phyloP scores from a whole-genome alignment of 2,888 invertebrate species.

The Miltochrista miniata region DNA sequence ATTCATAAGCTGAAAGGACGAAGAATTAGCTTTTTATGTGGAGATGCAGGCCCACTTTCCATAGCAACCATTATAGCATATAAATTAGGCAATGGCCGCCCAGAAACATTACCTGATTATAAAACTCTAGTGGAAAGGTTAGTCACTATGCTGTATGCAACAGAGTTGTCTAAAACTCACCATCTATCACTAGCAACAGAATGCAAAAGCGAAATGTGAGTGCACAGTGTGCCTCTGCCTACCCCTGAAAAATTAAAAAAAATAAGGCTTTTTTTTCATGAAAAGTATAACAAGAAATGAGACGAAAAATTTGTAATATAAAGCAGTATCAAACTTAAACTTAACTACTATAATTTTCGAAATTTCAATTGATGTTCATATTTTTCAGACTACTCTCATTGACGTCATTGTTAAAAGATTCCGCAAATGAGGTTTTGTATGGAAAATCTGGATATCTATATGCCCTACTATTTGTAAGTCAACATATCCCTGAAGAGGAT shows the following conservation, averaged over 20 bases:
- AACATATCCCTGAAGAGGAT: conserved; percentile 82
- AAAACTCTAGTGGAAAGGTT: conserved; percentile 80
- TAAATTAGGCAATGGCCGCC: conserved; percentile 69
- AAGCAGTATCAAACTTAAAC: too few species aligned
- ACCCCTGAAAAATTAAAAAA: too few species aligned
- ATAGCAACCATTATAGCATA: conserved; percentile 87
- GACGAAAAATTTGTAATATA: too few species aligned
- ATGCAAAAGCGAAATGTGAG: too few species aligned
- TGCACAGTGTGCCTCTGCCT: too few species aligned
- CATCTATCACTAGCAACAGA: too few species aligned
- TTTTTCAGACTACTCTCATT: conserved; percentile 83
- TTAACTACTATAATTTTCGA: too few species aligned
- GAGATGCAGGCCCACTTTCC: conserved; percentile 91
- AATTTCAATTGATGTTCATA: too few species aligned
- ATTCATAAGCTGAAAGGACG: conserved; percentile 58
- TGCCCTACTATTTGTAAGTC: conserved; percentile 89
- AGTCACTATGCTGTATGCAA: neutral
- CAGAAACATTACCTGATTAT: conserved; percentile 72
- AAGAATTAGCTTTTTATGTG: conserved; percentile 88
- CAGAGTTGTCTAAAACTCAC: too few species aligned
- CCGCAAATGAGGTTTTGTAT: conserved; percentile 93
- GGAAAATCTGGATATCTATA: conserved; percentile 93
- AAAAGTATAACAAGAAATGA: too few species aligned
- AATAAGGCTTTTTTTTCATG: too few species aligned
- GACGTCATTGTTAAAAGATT: conserved; percentile 78